phyloP scores from a whole-genome alignment of 2,797 vertebrate species.

The Botia kubotai region DNA sequence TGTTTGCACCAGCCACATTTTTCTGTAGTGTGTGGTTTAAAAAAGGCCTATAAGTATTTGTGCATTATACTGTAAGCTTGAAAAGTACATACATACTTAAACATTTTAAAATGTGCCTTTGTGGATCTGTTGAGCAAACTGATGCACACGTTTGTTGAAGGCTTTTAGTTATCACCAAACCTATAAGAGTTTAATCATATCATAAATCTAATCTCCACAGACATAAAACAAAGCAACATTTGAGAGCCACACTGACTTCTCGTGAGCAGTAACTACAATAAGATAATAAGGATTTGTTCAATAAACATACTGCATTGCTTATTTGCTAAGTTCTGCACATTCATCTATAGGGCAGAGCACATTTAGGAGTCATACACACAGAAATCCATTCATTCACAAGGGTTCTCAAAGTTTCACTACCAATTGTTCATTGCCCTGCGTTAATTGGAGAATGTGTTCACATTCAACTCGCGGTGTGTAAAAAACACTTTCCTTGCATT shows the following conservation, averaged over 20 bases:
- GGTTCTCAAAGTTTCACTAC: not conserved
- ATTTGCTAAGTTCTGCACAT: not conserved
- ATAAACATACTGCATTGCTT: not conserved
- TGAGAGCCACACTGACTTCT: not conserved
- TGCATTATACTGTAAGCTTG: no score
- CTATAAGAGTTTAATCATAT: not conserved
- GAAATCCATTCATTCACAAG: slow-evolving; percentile 3
- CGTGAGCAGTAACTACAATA: not conserved
- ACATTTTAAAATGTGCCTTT: no score
- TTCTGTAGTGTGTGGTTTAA: not conserved
- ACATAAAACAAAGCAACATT: not conserved
- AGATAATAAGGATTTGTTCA: not conserved
- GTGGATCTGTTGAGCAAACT: not conserved
- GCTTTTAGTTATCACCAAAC: not conserved
- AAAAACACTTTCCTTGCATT: slow-evolving; percentile 37
- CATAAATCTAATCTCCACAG: not conserved
- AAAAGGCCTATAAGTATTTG: no score
- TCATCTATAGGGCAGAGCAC: not conserved
- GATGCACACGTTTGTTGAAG: not conserved
- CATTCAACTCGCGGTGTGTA: slow-evolving; percentile 11
- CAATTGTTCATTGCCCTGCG: not conserved
- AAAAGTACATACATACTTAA: no score
- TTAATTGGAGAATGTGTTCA: slow-evolving; percentile 32
- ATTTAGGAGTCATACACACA: slow-evolving; percentile 3
- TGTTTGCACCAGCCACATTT: not conserved